These are phyloP conservation scores for Gulo gulo DNA, from an alignment of 2,113 vertebrate genomes.

Conservation along the genomic window DNA sequence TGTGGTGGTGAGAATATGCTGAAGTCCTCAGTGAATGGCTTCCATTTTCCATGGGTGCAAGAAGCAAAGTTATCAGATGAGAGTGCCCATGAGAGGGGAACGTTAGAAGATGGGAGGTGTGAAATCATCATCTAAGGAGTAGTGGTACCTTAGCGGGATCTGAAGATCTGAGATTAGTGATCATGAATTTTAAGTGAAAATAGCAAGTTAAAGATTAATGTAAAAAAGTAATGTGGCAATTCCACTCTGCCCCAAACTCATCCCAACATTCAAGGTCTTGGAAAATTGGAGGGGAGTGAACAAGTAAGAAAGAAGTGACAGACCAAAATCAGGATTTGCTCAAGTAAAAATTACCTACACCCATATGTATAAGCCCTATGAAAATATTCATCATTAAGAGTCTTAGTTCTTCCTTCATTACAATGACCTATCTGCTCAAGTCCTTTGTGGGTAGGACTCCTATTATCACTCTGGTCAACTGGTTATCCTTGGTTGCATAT, in stretches of 20 bases:
- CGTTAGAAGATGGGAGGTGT: not conserved
- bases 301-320: not conserved
- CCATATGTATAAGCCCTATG: accelerated
- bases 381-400: not conserved
- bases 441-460: not conserved
- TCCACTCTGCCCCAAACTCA: not conserved
- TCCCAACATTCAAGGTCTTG: not conserved
- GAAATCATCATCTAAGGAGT: not conserved
- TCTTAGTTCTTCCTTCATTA: not conserved
- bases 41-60: not conserved
- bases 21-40: not conserved
- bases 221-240: not conserved
- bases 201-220: not conserved
- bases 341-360: not conserved
- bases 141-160: not conserved
- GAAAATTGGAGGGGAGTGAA: not conserved
- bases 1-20: not conserved
- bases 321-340: not conserved
- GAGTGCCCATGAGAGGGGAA: not conserved
- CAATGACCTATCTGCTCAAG: not conserved
- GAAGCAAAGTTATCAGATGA: not conserved
- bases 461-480: not conserved
- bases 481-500: not conserved
- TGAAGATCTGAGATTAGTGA: not conserved
- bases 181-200: not conserved